Evolutionary conservation across 2,888 invertebrate species (phyloP).

Genomic region (Aleiodes testaceus): DNA sequence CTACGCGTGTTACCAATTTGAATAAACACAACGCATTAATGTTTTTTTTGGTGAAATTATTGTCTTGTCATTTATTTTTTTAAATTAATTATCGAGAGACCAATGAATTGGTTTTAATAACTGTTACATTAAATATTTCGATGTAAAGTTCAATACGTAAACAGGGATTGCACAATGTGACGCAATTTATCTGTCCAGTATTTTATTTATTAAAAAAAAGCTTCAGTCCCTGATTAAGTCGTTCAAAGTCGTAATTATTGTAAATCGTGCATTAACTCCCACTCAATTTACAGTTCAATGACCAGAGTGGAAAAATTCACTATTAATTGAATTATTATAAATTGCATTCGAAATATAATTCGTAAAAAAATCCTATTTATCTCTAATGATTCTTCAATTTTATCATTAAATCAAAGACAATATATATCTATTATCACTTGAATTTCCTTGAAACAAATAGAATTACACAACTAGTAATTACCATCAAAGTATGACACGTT

Average conservation of each 20-base stretch:
- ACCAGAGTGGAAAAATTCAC: slow-evolving; percentile 7
- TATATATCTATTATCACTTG: not conserved
- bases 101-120: not conserved
- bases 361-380: not conserved
- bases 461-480: slow-evolving; percentile 13
- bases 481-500: slow-evolving; percentile 23
- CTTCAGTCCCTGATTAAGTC: slow-evolving; percentile 8
- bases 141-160: slow-evolving; percentile 41
- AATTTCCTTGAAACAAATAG: not conserved
- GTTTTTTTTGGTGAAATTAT: not conserved
- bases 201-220: slow-evolving; percentile 17
- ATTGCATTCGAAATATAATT: not conserved
- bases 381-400: not conserved
- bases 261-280: not conserved
- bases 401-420: not conserved
- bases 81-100: not conserved
- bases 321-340: slow-evolving; percentile 25
- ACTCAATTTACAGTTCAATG: slow-evolving; percentile 5
- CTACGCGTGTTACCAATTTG: slow-evolving; percentile 17
- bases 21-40: slow-evolving; percentile 23
- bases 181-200: slow-evolving; percentile 46
- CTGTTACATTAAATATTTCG: slow-evolving; percentile 4
- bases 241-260: slow-evolving; percentile 40
- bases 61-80: not conserved
- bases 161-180: slow-evolving; percentile 57